Evolutionary conservation across 2,113 vertebrate genomes (phyloP), one percentile per base, ranked within the genome.

Genomic region (Ctenodactylus gundi): DNA sequence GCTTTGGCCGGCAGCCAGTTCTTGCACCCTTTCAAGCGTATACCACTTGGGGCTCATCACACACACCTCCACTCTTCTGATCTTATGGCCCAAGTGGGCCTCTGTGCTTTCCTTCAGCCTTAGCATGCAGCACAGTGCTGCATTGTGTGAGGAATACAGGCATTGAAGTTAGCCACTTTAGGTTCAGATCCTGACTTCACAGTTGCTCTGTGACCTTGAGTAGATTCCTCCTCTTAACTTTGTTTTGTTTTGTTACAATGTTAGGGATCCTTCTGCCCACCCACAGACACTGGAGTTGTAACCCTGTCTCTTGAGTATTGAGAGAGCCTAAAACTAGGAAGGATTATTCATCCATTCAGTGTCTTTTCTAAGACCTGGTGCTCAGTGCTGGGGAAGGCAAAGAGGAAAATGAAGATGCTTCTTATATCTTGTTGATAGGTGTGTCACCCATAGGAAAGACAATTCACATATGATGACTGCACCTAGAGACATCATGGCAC

Each of bases 151-250:
- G 27, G 34, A 82, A 27, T n/a, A 39, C 4, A 10, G 64, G 31
- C 27, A 4, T 75, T 18, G 11, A 41, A 41, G 27, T 65, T 8
- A 1, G 4, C 0, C 1, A 13, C 31, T 44, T 58, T 34, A 31
- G 20, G 31, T 84, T 88, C 73, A 53, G 27, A 21, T n/a, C 41
- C 62, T 53, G 49, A 17, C 41, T 78, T 83, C 49, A 31, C 41
- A 13, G 72, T 65, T 49, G 41, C 57, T 85, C 65, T 86, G 39
- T 86, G 84, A 58, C 39, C 46, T 80, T 86, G 82, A 94, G 41
- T 29, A 73, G 51, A 44, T 94, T 46, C 31, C 8, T 39, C 44
- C 39, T 73, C 85, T 53, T 29, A 31, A 25, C 14, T 18, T 73
- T 49, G 15, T 31, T 31, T 29, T 75, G 39, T 72, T 29, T 72